Evolutionary conservation across 2,888 invertebrate genomes (phyloP).

Genomic region (Caprella mutica): DNA sequence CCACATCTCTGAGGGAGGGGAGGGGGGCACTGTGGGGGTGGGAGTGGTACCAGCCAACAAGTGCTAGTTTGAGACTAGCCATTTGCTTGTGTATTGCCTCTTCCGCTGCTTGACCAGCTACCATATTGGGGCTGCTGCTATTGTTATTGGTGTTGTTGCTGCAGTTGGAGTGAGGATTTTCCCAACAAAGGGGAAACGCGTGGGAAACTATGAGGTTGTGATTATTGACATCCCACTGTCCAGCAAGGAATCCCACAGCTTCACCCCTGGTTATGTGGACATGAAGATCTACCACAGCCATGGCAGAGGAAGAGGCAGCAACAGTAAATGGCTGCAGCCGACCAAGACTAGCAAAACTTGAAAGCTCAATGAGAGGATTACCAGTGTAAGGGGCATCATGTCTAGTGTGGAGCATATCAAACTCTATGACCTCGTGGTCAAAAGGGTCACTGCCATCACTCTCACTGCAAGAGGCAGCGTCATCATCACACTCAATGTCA

Average conservation of each 20-base stretch:
- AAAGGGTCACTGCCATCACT: constrained; percentile 29
- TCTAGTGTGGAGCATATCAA: constrained; percentile 31
- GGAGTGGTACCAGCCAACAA: constrained; percentile 96
- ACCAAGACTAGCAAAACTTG: constrained; percentile 72
- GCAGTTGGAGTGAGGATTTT: constrained; percentile 59
- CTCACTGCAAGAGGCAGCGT: constrained; percentile 20
- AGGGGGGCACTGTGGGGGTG: constrained; percentile 49
- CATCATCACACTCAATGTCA: constrained; percentile 15
- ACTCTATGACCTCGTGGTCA: constrained; percentile 33
- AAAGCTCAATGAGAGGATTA: constrained; percentile 67
- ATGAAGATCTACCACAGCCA: constrained; percentile 80
- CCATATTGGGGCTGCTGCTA: constrained; percentile 18
- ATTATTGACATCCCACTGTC: constrained; percentile 84
- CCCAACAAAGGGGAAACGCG: constrained; percentile 67
- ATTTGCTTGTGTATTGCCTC: constrained; percentile 70
- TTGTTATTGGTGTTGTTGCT: constrained; percentile 44
- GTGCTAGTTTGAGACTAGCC: constrained; percentile 63
- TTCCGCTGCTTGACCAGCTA: constrained; percentile 63
- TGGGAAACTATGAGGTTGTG: constrained; percentile 78
- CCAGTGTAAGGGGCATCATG: constrained; percentile 55
- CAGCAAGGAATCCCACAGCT: constrained; percentile 90
- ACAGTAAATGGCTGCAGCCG: constrained; percentile 87
- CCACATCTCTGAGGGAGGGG: constrained; percentile 60
- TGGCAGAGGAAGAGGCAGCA: constrained; percentile 72
- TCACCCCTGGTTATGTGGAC: constrained; percentile 87